Conservation (phyloP, 2,113 vertebrate species). For the Ptilorrhoa leucosticta region DNA sequence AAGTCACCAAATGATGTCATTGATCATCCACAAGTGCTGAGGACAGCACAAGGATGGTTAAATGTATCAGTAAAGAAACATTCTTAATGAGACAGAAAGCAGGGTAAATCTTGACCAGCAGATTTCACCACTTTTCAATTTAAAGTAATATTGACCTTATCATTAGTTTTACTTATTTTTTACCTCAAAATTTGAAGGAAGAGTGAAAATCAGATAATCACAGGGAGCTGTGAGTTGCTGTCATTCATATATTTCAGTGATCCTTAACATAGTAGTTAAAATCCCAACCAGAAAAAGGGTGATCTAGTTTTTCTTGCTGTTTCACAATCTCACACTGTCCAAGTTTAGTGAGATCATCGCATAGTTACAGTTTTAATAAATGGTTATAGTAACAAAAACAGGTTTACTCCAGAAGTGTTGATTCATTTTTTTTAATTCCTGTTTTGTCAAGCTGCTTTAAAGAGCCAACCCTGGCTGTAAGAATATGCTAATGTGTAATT, state of each 20-base stretch:
- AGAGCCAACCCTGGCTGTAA: conserved; percentile 61
- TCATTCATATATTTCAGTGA: background rate
- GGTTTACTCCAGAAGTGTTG: conserved; percentile 47
- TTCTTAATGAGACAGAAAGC: conserved; percentile 61
- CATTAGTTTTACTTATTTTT: background rate
- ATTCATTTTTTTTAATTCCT: conserved; percentile 70
- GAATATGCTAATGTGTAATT: conserved; percentile 83
- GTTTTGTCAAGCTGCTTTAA: conserved; percentile 74
- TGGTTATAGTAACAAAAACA: background rate
- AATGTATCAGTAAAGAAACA: conserved; percentile 47
- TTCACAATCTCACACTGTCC: background rate
- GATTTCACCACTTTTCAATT: conserved; percentile 17
- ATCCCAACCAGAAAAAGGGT: background rate
- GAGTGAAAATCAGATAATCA: background rate
- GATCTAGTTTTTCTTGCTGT: background rate
- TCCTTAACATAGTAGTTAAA: background rate
- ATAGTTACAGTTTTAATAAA: background rate
- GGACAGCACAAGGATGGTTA: conserved; percentile 44
- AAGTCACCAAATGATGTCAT: conserved; percentile 54
- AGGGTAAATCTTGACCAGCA: conserved; percentile 14
- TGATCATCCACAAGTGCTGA: conserved; percentile 56
- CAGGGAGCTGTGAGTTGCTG: background rate
- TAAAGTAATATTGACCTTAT: conserved; percentile 38
- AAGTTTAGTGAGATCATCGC: background rate
- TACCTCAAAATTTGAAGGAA: background rate